Conservation (phyloP, 2,797 vertebrate species). For the Poeciliopsis infans region DNA sequence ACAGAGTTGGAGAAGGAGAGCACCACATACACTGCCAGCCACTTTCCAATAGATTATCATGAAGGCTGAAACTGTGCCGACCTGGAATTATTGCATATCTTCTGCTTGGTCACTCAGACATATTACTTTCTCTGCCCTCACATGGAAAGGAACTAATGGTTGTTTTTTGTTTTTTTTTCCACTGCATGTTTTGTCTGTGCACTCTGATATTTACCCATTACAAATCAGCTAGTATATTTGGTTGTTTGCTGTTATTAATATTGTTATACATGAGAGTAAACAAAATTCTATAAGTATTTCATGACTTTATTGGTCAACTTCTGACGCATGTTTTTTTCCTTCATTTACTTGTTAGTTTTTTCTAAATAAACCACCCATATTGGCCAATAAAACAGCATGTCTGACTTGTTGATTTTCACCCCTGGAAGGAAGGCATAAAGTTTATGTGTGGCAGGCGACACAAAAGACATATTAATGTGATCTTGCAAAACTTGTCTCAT, state of each 20-base stretch:
- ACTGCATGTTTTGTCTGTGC: conserved; percentile 27
- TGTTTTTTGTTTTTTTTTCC: not conserved
- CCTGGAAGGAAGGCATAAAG: not conserved
- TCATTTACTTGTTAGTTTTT: not conserved
- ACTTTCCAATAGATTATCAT: conserved; percentile 59
- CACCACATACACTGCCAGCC: conserved; percentile 34
- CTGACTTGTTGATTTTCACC: not conserved
- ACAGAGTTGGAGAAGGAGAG: conserved; percentile 10
- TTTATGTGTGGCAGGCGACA: not conserved
- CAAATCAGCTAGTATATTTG: not conserved
- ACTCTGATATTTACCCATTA: conserved; percentile 7
- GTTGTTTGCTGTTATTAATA: conserved; percentile 10
- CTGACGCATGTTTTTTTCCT: not conserved
- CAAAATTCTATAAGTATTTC: not conserved
- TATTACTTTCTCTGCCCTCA: conserved; percentile 51
- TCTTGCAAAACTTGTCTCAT: not conserved
- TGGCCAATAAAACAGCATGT: not conserved
- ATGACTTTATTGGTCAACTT: not conserved
- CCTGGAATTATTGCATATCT: conserved; percentile 55
- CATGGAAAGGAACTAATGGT: conserved; percentile 53
- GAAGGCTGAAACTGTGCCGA: conserved; percentile 48
- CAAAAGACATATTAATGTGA: not conserved
- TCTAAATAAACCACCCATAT: not conserved
- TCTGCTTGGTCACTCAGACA: conserved; percentile 48
- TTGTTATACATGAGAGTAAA: not conserved